phyloP scores from a whole-genome alignment of 1,140 invertebrate genomes.

The Cecropterus lyciades region DNA sequence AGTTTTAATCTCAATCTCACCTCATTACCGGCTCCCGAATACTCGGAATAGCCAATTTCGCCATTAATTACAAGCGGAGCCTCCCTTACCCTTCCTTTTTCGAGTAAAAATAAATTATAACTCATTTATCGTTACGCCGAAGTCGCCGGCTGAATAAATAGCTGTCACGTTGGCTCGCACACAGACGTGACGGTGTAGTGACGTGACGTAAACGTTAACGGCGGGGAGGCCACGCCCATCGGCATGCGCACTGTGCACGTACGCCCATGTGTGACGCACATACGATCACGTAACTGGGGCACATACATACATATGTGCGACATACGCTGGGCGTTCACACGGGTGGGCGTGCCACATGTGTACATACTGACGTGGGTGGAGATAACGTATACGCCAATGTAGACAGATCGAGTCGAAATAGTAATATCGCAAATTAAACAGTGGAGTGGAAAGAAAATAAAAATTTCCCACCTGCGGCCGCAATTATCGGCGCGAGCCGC shows the following conservation, averaged over 20 bases:
- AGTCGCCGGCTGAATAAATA: conserved; percentile 70
- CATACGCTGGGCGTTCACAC: conserved; percentile 56
- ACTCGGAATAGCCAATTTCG: conserved; percentile 81
- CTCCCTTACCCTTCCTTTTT: conserved; percentile 75
- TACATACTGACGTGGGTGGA: conserved; percentile 48
- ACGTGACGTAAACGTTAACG: conserved; percentile 66
- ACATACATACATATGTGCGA: conserved; percentile 53
- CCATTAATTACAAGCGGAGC: conserved; percentile 76
- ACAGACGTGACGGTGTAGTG: conserved; percentile 48
- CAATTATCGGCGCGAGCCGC: conserved; percentile 78
- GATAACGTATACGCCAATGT: conserved; percentile 34
- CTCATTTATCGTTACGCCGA: conserved; percentile 74
- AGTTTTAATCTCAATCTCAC: conserved; percentile 82
- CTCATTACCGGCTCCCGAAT: conserved; percentile 79
- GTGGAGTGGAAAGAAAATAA: conserved; percentile 48
- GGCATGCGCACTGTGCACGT: conserved; percentile 66
- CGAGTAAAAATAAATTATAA: conserved; percentile 84
- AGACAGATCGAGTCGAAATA: conserved; percentile 32
- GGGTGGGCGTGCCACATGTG: conserved; percentile 62
- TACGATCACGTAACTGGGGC: conserved; percentile 54
- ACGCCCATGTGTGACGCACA: conserved; percentile 56
- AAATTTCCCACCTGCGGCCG: conserved; percentile 69
- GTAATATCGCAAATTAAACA: conserved; percentile 54
- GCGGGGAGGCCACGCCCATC: conserved; percentile 65
- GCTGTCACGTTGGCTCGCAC: conserved; percentile 69